phyloP scores from a whole-genome alignment of 2,888 invertebrate genomes.

The Gastrophysa polygoni region DNA sequence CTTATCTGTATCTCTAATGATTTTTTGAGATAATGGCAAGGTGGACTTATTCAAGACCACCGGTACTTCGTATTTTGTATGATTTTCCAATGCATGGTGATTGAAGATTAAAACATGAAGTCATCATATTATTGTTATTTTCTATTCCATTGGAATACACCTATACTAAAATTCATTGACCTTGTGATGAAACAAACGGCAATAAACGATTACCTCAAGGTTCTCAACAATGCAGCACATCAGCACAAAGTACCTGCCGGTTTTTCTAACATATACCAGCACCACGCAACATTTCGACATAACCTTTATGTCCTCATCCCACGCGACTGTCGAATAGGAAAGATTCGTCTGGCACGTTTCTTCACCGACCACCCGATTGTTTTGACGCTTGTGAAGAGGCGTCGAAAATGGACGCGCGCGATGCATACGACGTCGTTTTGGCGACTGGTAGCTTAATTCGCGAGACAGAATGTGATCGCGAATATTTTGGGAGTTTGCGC shows the following conservation, averaged over 20 bases:
- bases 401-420: conserved; percentile 11
- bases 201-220: too few species aligned
- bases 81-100: too few species aligned
- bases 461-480: not conserved
- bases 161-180: too few species aligned
- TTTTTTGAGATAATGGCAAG: too few species aligned
- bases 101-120: too few species aligned
- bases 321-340: not conserved
- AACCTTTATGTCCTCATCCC: not conserved
- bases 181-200: too few species aligned
- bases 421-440: conserved; percentile 3
- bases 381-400: not conserved
- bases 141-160: too few species aligned
- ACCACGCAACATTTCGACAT: not conserved
- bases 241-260: conserved; percentile 12
- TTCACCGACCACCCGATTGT: not conserved
- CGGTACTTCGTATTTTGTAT: too few species aligned
- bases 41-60: too few species aligned
- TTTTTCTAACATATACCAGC: not conserved
- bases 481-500: conserved; percentile 16
- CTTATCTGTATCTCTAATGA: too few species aligned
- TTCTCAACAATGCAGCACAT: not conserved
- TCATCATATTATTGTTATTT: too few species aligned
- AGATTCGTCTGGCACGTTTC: not conserved
- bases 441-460: conserved; percentile 7